A percentile compares a stretch with the other conserved stretches of the same genome.
These are phyloP conservation scores for Galbula dea DNA, from an alignment of 2,113 vertebrate species.

Conservation along the genomic window DNA sequence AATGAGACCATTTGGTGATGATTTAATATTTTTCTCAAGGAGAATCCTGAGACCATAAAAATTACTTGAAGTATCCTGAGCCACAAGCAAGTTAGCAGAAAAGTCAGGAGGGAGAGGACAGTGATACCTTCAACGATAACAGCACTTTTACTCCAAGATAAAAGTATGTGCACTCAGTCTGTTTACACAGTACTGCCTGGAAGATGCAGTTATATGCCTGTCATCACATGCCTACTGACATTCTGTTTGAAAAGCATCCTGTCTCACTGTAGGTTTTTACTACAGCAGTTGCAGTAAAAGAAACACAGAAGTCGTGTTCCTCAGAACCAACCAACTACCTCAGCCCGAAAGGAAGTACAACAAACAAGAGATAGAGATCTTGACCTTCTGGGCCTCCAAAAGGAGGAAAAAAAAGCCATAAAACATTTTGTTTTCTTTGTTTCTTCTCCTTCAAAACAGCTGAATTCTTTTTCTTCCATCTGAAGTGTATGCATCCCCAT, in stretches of 20 bases:
- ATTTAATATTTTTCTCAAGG: not conserved
- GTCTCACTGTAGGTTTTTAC: not conserved
- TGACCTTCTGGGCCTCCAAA: fast-evolving
- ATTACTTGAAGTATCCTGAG: not conserved
- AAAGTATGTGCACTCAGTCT: not conserved
- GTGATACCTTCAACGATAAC: not conserved
- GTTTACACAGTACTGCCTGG: not conserved
- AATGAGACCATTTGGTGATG: not conserved
- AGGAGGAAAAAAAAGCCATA: not conserved
- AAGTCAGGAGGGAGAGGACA: not conserved
- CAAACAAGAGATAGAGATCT: not conserved
- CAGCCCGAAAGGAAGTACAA: not conserved
- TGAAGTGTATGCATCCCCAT: not conserved
- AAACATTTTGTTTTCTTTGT: not conserved
- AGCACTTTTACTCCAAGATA: not conserved
- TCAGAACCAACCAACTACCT: not conserved
- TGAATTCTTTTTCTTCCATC: not conserved
- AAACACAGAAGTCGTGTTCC: not conserved
- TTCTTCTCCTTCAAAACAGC: not conserved
- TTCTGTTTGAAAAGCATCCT: not conserved
- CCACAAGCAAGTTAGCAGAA: not conserved
- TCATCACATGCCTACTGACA: not conserved
- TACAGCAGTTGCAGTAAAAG: not conserved
- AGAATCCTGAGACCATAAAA: not conserved
- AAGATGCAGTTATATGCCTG: not conserved